Evolutionary conservation across 2,113 vertebrate species (phyloP), one percentile per base, ranked within the genome.

Genomic region (Bubo scandiacus): DNA sequence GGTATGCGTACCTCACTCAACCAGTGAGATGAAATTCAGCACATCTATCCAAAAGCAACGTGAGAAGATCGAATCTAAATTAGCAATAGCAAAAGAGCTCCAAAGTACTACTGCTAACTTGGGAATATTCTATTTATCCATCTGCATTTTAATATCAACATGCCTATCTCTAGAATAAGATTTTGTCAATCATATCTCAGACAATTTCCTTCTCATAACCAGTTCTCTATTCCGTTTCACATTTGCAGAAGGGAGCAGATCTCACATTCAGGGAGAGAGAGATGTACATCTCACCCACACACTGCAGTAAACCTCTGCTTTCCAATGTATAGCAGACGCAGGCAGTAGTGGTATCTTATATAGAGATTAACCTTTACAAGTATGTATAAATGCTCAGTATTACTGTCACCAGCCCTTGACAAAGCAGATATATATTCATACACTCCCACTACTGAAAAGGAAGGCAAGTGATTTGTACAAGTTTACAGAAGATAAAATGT

Each of bases 211-310:
- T 36, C 42, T 42, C 34, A 7, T 26, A 16, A 43, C 12, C 47
- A 45, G 27, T 13, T 52, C 38, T 36, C n/a, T 15, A 1, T 12
- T 29, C 38, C 5, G 1, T n/a, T 55, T 16, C 40, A 10, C 0
- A 1, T 43, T 29, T 34, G 58, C 54, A 36, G 42, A 30, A 61
- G 32, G 58, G 1, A 38, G 85, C 38, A 27, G 43, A 36, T 16
- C 57, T 38, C n/a, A 8, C 1, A 1, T 19, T 68, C 43, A 42
- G n/a, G 70, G 29, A 34, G 38, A 67, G 29, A 34, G 38, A 62
- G 26, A 52, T 2, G 8, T 11, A 5, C 32, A 54, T 26, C 22
- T 54, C 4, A 0, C 29, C 66, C 55, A 23, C 42, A 11, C 15
- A 3, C 26, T 63, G 81, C 40, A 73, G 71, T 5, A 43, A 75